phyloP scores from a whole-genome alignment of 2,113 vertebrate species.

The Paratilapia polleni region DNA sequence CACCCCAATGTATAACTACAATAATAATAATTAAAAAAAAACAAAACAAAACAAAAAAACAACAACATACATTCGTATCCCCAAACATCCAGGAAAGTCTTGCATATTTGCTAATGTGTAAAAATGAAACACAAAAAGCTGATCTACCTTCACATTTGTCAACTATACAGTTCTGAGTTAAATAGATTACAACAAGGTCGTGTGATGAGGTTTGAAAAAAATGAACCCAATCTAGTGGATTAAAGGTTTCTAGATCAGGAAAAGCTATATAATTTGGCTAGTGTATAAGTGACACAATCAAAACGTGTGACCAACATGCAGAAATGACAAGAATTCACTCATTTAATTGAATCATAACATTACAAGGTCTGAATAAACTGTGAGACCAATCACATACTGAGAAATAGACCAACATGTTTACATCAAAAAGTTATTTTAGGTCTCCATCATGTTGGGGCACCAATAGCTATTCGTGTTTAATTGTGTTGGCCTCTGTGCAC shows the following conservation, averaged over 20 bases:
- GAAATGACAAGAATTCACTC: constrained; percentile 25
- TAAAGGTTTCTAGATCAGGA: constrained; percentile 9
- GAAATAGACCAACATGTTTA: background rate
- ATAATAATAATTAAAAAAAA: constrained; percentile 10
- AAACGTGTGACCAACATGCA: constrained; percentile 43
- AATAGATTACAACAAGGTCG: constrained; percentile 9
- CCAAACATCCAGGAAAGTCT: constrained; percentile 46
- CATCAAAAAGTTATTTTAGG: constrained; percentile 20
- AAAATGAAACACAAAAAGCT: background rate
- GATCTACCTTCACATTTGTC: background rate
- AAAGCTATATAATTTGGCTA: constrained; percentile 2
- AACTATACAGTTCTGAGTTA: constrained; percentile 16
- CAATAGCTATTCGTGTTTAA: constrained; percentile 11
- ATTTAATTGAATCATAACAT: background rate
- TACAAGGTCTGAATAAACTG: background rate
- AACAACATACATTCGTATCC: constrained; percentile 12
- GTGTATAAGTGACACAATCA: constrained; percentile 19
- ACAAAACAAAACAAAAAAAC: background rate
- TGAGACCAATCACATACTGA: background rate
- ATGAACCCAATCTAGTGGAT: background rate
- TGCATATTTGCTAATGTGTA: constrained; percentile 46
- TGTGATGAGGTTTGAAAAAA: background rate
- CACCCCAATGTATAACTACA: constrained; percentile 15
- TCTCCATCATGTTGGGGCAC: background rate
- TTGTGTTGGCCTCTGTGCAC: constrained; percentile 17